Evolutionary conservation across 2,888 invertebrate species (phyloP).

Genomic region (Amiota mariae): DNA sequence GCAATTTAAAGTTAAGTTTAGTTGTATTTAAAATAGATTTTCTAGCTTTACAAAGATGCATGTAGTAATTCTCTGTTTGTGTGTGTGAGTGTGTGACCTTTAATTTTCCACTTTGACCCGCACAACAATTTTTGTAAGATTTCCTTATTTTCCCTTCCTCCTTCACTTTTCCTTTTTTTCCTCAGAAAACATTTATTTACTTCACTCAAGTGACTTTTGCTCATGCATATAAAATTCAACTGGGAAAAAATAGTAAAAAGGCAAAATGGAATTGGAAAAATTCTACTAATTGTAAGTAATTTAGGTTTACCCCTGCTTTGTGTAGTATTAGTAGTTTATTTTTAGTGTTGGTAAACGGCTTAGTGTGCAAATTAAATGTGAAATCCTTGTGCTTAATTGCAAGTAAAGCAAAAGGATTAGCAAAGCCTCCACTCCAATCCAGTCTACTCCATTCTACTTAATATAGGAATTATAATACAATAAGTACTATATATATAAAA

Average conservation of each 20-base stretch:
- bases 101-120: too few relatives aligned
- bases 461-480: background rate
- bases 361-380: slow-evolving; percentile 67
- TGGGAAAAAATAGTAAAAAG: too few relatives aligned
- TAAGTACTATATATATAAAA: background rate
- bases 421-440: too few relatives aligned
- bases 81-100: too few relatives aligned
- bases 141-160: background rate
- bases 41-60: too few relatives aligned
- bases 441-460: too few relatives aligned
- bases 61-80: too few relatives aligned
- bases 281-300: slow-evolving; percentile 20
- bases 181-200: background rate
- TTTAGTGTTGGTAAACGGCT: slow-evolving; percentile 67
- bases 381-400: slow-evolving; percentile 64
- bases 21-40: too few relatives aligned
- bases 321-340: slow-evolving; percentile 46
- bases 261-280: too few relatives aligned
- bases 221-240: background rate
- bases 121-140: background rate
- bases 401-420: slow-evolving; percentile 41
- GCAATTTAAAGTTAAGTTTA: slow-evolving; percentile 9
- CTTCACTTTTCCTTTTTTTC: background rate
- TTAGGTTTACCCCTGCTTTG: slow-evolving; percentile 21
- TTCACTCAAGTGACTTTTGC: slow-evolving; percentile 6